Evolutionary conservation across 2,113 vertebrate genomes (phyloP).

Genomic region (Chloropsis cyanopogon): DNA sequence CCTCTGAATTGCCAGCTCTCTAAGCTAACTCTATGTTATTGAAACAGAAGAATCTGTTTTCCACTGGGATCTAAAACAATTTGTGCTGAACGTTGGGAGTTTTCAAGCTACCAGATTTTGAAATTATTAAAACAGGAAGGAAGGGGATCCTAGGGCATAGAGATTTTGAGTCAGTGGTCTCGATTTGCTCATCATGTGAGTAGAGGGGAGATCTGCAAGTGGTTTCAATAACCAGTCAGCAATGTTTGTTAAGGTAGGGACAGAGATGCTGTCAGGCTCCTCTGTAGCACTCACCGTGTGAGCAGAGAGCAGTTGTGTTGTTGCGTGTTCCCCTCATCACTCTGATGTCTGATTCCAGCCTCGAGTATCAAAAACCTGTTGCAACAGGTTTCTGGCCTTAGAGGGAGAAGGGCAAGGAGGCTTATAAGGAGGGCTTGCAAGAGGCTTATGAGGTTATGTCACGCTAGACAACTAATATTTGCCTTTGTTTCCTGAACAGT

Average conservation of each 20-base stretch:
- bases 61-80: background rate
- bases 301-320: background rate
- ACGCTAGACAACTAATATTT: background rate
- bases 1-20: slow-evolving; percentile 17
- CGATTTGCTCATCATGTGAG: background rate
- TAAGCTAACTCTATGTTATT: slow-evolving; percentile 4
- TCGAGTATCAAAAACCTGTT: background rate
- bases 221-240: background rate
- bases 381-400: background rate
- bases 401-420: background rate
- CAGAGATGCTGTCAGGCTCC: background rate
- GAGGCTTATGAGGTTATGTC: background rate
- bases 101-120: background rate
- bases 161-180: background rate
- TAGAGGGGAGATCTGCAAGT: background rate
- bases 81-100: background rate
- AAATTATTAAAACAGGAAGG: background rate
- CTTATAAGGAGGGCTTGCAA: background rate
- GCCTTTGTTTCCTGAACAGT: background rate
- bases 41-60: background rate
- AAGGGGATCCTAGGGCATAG: background rate
- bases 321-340: rapidly evolving
- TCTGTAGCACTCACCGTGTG: background rate
- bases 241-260: background rate
- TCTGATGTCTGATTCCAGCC: background rate